Conservation (phyloP, 2,797 vertebrate genomes). For the Onychomys leucogaster region DNA sequence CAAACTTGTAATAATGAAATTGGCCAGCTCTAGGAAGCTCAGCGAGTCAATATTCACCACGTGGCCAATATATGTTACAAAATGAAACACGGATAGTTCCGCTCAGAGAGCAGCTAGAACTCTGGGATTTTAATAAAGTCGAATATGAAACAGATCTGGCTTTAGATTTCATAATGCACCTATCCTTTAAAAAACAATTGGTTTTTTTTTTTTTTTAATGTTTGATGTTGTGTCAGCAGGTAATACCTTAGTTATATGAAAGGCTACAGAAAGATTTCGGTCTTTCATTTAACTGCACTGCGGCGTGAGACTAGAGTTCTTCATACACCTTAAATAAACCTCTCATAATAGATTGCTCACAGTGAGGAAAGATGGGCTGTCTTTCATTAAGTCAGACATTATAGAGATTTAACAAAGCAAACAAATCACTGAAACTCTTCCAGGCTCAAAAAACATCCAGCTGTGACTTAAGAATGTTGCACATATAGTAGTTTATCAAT, state of each 20-base stretch:
- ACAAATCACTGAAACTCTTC: not conserved
- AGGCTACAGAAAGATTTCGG: not conserved
- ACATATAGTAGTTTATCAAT: not conserved
- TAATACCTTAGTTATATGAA: conserved; percentile 42
- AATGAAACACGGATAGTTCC: not conserved
- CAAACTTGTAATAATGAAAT: not conserved
- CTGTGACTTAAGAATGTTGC: conserved; percentile 8
- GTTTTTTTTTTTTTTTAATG: not conserved
- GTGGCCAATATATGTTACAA: not conserved
- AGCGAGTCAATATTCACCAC: not conserved
- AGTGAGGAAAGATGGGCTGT: not conserved
- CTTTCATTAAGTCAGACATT: conserved; percentile 39
- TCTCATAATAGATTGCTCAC: not conserved
- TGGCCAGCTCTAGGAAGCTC: not conserved
- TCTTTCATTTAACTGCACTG: conserved; percentile 54
- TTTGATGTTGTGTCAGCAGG: not conserved
- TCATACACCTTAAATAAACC: conserved; percentile 17
- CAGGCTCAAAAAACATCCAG: not conserved
- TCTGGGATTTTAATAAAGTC: conserved; percentile 40
- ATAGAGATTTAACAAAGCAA: not conserved
- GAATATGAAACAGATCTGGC: not conserved
- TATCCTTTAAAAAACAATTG: conserved; percentile 10
- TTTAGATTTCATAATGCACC: conserved; percentile 15
- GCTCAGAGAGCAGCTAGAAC: not conserved
- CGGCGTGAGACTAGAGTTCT: not conserved